Conservation (phyloP, 2,888 invertebrate genomes). For the Tanaodytes sp. region DNA sequence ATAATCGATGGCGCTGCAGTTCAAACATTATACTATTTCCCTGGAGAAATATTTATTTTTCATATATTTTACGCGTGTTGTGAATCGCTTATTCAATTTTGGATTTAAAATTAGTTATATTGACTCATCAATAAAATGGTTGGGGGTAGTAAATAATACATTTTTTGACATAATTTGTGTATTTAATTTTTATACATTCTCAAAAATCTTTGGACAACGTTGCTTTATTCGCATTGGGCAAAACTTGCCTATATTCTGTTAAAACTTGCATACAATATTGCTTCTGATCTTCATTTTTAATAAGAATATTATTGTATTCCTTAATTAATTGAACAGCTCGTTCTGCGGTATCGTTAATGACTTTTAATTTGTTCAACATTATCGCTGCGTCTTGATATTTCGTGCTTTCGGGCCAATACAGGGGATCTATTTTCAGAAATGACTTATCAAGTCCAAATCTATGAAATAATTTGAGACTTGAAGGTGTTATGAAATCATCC, state of each 20-base stretch:
- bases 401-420: constrained; percentile 28
- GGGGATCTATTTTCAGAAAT: constrained; percentile 33
- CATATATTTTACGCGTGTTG: background rate
- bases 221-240: background rate
- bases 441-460: constrained; percentile 28
- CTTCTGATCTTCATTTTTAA: constrained; percentile 18
- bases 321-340: constrained; percentile 29
- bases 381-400: constrained; percentile 17
- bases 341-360: constrained; percentile 39
- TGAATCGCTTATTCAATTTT: no score
- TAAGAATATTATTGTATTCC: constrained; percentile 32
- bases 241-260: background rate
- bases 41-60: background rate
- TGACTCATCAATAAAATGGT: no score
- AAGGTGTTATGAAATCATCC: constrained; percentile 32
- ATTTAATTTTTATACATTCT: background rate
- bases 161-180: background rate
- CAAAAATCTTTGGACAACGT: background rate
- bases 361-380: constrained; percentile 29
- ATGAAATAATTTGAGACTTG: constrained; percentile 30
- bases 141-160: no score
- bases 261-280: constrained; percentile 30
- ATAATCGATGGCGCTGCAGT: no score
- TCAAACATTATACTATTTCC: no score
- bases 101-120: no score